phyloP scores from a whole-genome alignment of 2,113 vertebrate species.

The Cichladusa arquata region DNA sequence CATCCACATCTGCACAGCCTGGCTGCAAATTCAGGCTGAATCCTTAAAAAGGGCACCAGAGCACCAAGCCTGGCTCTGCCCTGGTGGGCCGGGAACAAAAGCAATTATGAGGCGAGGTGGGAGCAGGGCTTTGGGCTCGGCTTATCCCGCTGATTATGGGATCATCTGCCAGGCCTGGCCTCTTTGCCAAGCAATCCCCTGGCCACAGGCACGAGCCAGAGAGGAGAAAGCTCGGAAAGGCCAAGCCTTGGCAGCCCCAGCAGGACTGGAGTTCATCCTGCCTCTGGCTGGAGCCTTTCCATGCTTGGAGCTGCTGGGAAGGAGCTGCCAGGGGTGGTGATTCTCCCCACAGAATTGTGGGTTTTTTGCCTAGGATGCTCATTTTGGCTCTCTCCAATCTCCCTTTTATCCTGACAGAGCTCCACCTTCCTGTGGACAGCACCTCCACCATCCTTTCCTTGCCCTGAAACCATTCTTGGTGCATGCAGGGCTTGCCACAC shows the following conservation, averaged over 20 bases:
- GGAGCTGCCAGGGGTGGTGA: neutral
- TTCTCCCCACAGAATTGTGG: neutral
- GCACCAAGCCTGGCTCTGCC: neutral
- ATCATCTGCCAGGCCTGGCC: constrained; percentile 52
- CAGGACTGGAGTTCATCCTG: neutral
- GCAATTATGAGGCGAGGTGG: constrained; percentile 9
- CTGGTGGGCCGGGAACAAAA: neutral
- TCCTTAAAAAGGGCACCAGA: neutral
- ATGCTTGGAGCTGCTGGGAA: neutral
- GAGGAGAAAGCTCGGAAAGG: neutral
- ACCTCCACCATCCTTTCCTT: neutral
- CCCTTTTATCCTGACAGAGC: neutral
- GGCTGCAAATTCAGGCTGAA: neutral
- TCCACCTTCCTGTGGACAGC: neutral
- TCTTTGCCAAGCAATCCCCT: neutral
- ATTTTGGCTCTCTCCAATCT: neutral
- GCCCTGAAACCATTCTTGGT: neutral
- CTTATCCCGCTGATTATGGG: constrained; percentile 49
- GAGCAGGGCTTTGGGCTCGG: neutral
- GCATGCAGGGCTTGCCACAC: rapidly evolving
- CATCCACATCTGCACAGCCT: constrained; percentile 13
- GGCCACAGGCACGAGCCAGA: neutral
- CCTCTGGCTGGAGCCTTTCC: rapidly evolving
- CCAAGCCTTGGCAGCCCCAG: neutral
- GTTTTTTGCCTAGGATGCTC: neutral